Conservation (phyloP, 2,888 invertebrate species). For the Panorpa germanica region DNA sequence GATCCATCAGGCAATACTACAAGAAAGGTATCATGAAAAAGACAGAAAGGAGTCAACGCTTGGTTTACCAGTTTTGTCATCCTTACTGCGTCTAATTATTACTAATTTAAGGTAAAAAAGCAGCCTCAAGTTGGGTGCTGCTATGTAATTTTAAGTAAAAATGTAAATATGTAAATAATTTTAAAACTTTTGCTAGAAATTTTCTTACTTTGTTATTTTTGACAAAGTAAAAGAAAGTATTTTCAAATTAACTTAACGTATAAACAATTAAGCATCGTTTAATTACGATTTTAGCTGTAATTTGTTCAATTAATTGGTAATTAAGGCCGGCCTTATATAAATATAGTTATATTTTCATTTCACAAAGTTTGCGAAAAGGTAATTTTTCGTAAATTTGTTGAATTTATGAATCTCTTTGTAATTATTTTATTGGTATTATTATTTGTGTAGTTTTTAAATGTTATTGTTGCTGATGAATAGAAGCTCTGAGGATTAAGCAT, state of each 20-base stretch:
- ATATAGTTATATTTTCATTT: no score
- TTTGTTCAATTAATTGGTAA: no score
- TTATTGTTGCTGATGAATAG: constrained; percentile 28
- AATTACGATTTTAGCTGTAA: no score
- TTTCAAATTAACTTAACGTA: no score
- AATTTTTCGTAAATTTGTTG: no score
- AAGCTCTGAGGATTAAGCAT: constrained; percentile 14
- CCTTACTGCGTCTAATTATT: constrained; percentile 63
- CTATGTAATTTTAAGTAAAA: not conserved
- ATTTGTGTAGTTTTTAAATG: constrained; percentile 20
- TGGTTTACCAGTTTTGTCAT: constrained; percentile 97
- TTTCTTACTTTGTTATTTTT: constrained; percentile 4
- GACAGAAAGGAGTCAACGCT: constrained; percentile 90
- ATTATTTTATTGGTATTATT: constrained; percentile 27
- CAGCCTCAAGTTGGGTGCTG: constrained; percentile 4
- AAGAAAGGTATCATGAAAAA: constrained; percentile 99
- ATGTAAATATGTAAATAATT: not conserved
- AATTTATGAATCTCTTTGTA: constrained; percentile 7
- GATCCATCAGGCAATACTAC: constrained; percentile 96
- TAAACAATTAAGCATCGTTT: no score
- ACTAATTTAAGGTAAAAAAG: constrained; percentile 9
- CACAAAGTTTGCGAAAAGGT: no score
- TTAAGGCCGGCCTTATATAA: no score
- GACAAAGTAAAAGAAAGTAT: constrained; percentile 2
- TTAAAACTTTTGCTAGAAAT: constrained; percentile 3